Conservation (phyloP, 2,888 invertebrate genomes). For the Mythimna ferrago region DNA sequence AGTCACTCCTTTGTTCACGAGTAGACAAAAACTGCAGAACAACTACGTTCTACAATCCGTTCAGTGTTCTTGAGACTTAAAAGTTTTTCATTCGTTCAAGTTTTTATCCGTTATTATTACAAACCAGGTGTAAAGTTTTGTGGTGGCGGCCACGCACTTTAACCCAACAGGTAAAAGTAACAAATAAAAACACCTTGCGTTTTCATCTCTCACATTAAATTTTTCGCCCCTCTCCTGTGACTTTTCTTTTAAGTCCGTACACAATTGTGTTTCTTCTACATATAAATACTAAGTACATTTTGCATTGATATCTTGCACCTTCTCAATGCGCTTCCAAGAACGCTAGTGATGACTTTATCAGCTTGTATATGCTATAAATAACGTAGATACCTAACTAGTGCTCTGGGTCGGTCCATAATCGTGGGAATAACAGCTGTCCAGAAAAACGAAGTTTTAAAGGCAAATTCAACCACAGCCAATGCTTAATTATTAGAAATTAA, state of each 20-base stretch:
- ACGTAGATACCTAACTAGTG: conserved; percentile 73
- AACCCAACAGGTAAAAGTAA: conserved; percentile 73
- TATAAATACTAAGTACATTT: conserved; percentile 52
- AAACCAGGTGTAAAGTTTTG: conserved; percentile 76
- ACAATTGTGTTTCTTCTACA: conserved; percentile 12
- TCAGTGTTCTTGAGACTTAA: neutral
- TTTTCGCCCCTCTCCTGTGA: neutral
- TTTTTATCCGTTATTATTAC: conserved; percentile 66
- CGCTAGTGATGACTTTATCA: conserved; percentile 77
- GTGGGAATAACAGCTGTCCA: conserved; percentile 72
- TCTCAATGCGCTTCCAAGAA: conserved; percentile 67
- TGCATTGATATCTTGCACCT: conserved; percentile 68
- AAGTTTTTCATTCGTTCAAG: conserved; percentile 11
- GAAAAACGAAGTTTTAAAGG: conserved; percentile 35
- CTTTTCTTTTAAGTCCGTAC: neutral
- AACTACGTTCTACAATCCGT: neutral
- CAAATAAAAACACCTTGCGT: conserved; percentile 48
- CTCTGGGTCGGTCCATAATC: conserved; percentile 67
- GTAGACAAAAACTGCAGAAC: conserved; percentile 2
- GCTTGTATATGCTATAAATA: conserved; percentile 86
- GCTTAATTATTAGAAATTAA: neutral
- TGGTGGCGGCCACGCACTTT: conserved; percentile 87
- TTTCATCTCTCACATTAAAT: conserved; percentile 1
- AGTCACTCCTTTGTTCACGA: neutral
- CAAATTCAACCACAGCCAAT: conserved; percentile 4